These are phyloP conservation scores for Silurus aristotelis DNA, from an alignment of 2,797 vertebrate species.

Conservation along the genomic window DNA sequence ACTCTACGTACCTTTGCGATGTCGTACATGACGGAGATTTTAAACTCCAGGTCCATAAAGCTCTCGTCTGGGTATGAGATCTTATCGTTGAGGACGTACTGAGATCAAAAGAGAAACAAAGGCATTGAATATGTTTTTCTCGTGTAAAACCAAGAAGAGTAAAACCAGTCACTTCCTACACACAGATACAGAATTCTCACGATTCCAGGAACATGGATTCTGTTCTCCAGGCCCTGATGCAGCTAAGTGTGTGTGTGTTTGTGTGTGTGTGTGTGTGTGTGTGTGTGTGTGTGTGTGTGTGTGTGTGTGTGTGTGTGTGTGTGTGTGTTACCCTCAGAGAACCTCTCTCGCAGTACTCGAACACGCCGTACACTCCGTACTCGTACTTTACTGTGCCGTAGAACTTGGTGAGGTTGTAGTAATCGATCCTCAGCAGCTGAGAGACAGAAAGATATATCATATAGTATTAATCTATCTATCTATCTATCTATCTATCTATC, in stretches of 20 bases:
- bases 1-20: constrained; percentile 85
- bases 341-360: constrained; percentile 92
- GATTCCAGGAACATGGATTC: background rate
- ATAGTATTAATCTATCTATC: too few relatives aligned
- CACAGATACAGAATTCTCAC: background rate
- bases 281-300: constrained; percentile 13
- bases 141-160: background rate
- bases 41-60: constrained; percentile 99
- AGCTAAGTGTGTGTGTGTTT: background rate
- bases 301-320: constrained; percentile 12
- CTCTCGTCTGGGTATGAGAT: constrained; percentile 94
- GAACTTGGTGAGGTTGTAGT: constrained; percentile 89
- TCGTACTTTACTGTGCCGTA: constrained; percentile 88
- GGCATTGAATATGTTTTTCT: background rate
- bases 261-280: constrained; percentile 25
- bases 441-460: background rate
- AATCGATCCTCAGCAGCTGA: constrained; percentile 83
- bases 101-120: constrained; percentile 6
- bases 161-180: background rate
- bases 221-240: background rate
- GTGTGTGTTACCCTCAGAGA: constrained; percentile 85
- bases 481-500: too few relatives aligned
- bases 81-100: constrained; percentile 93
- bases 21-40: constrained; percentile 95
- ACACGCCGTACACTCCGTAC: constrained; percentile 85